Percentiles rank a stretch among this genome's conserved stretches.
Evolutionary conservation across 1,140 invertebrate species (phyloP).

Genomic region (Drosophila neocordata): DNA sequence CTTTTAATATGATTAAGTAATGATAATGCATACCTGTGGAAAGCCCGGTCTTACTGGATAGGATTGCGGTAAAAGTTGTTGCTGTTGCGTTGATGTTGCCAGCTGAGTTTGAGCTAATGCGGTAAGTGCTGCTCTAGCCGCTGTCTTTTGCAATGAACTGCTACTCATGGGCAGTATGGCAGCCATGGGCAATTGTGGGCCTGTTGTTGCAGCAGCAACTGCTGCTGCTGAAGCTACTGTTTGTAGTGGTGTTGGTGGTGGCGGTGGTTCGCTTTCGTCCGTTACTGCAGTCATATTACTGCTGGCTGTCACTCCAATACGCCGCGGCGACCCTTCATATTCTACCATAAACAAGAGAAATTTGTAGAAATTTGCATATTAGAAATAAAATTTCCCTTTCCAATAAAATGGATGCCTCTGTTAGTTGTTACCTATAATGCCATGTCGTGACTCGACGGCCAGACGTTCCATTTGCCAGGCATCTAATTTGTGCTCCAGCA

Average conservation of each 20-base stretch:
- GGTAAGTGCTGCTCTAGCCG: slow-evolving; percentile 51
- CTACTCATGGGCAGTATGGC: slow-evolving; percentile 39
- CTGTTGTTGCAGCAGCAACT: slow-evolving; percentile 31
- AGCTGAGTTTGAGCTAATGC: slow-evolving; percentile 48
- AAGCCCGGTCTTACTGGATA: slow-evolving; percentile 89
- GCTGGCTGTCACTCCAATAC: slow-evolving; percentile 86
- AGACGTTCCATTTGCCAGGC: slow-evolving; percentile 73
- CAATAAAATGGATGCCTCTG: too few species aligned
- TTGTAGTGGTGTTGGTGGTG: slow-evolving; percentile 25
- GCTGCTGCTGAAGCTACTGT: slow-evolving; percentile 31
- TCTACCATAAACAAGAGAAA: slow-evolving; percentile 83
- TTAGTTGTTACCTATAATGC: slow-evolving; percentile 69
- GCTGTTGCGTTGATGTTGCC: slow-evolving; percentile 34
- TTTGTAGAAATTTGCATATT: neutral
- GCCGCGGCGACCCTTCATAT: slow-evolving; percentile 94
- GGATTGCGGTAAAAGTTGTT: slow-evolving; percentile 53
- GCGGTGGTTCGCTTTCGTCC: slow-evolving; percentile 69
- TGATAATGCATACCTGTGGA: slow-evolving; percentile 84
- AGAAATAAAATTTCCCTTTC: too few species aligned
- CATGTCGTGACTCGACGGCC: slow-evolving; percentile 74
- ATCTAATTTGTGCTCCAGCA: slow-evolving; percentile 60
- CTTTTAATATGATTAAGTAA: too few species aligned
- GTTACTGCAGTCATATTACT: slow-evolving; percentile 32
- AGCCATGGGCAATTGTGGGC: slow-evolving; percentile 84
- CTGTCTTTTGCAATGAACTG: slow-evolving; percentile 57